Evolutionary conservation across 1,140 invertebrate species (phyloP).

Genomic region (Dryas iulia): DNA sequence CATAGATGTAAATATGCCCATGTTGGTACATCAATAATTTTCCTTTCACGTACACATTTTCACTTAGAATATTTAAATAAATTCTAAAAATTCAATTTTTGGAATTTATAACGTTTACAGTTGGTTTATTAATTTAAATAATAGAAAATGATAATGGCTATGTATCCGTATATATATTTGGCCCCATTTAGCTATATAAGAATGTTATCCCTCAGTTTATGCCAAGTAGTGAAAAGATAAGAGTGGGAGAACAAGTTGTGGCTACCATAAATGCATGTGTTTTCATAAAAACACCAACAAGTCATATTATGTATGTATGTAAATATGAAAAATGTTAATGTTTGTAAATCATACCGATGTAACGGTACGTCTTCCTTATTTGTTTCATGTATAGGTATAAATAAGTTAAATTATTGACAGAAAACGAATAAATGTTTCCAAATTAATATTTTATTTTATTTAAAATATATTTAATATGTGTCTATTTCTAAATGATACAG

Average conservation of each 20-base stretch:
- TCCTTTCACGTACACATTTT: neutral
- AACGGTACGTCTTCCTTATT: slow-evolving; percentile 74
- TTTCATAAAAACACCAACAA: slow-evolving; percentile 6
- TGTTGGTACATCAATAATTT: neutral
- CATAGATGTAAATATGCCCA: neutral
- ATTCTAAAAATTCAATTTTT: neutral
- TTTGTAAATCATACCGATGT: slow-evolving; percentile 56
- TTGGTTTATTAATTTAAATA: neutral
- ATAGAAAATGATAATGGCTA: neutral
- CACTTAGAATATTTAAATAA: neutral
- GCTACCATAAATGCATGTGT: slow-evolving; percentile 2
- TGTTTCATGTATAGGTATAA: slow-evolving; percentile 68
- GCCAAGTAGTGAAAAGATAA: neutral
- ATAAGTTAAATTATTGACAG: slow-evolving; percentile 78
- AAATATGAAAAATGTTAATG: slow-evolving; percentile 69
- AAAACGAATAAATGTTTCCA: slow-evolving; percentile 75
- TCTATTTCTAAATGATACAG: too few relatives aligned
- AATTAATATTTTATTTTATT: slow-evolving; percentile 38
- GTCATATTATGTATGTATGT: slow-evolving; percentile 58
- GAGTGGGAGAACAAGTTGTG: neutral
- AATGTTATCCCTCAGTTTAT: neutral
- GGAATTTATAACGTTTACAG: neutral
- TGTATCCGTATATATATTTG: neutral
- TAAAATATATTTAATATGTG: too few relatives aligned
- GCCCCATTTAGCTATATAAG: neutral